Evolutionary conservation across 1,140 invertebrate species (phyloP).

Genomic region (Diuraphis noxia): DNA sequence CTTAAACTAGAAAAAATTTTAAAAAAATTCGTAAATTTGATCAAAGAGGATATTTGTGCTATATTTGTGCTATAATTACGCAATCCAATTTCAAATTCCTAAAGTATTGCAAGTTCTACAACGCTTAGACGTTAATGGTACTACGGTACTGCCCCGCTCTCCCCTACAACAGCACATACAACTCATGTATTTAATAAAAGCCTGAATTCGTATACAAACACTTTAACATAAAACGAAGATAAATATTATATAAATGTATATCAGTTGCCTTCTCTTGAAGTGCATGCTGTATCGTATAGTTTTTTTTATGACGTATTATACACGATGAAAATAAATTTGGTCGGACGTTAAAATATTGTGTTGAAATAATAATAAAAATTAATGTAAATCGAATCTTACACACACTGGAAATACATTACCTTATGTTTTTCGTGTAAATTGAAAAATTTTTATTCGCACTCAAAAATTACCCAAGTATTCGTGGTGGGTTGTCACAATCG

Average conservation of each 20-base stretch:
- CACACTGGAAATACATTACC: background rate
- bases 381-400: background rate
- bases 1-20: no score
- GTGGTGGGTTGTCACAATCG: background rate
- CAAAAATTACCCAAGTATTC: background rate
- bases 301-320: background rate
- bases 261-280: background rate
- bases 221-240: background rate
- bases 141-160: no score
- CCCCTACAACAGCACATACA: background rate
- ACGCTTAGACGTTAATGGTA: no score
- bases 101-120: no score
- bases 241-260: background rate
- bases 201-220: background rate
- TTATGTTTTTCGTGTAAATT: background rate
- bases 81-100: no score
- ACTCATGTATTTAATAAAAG: background rate
- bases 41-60: no score
- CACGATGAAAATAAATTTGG: background rate
- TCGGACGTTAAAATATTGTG: background rate
- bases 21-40: no score
- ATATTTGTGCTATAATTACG: no score
- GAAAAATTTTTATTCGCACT: background rate
- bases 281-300: background rate
- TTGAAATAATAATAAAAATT: background rate